Conservation (phyloP, 2,888 invertebrate genomes). For the Noctua fimbriata region DNA sequence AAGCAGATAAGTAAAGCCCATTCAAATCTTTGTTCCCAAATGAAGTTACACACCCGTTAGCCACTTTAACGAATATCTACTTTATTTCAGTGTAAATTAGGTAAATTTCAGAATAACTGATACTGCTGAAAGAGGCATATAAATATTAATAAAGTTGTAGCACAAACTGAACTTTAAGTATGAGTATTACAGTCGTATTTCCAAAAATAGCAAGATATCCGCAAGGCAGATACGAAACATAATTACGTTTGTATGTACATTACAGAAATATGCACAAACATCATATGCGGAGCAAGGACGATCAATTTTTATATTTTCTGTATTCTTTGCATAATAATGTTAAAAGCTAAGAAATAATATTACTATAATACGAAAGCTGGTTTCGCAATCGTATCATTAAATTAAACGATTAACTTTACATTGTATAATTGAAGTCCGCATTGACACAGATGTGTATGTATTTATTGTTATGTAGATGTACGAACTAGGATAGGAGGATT, state of each 20-base stretch:
- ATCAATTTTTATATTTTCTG: slow-evolving; percentile 40
- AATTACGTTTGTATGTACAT: slow-evolving; percentile 29
- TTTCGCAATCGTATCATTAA: slow-evolving; percentile 56
- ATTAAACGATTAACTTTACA: slow-evolving; percentile 39
- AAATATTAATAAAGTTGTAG: neutral
- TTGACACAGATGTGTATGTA: slow-evolving; percentile 20
- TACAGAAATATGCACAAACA: slow-evolving; percentile 36
- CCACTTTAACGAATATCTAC: neutral
- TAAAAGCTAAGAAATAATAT: slow-evolving; percentile 47
- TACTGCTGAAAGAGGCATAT: neutral
- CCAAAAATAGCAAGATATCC: neutral
- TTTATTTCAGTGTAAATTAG: neutral
- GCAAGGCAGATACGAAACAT: neutral
- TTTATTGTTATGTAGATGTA: neutral
- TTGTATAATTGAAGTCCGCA: slow-evolving; percentile 40
- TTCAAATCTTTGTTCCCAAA: neutral
- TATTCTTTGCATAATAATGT: slow-evolving; percentile 48
- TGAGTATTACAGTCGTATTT: neutral
- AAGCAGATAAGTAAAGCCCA: slow-evolving; percentile 17
- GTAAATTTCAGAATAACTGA: neutral
- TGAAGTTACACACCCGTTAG: too few relatives aligned
- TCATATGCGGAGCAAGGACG: slow-evolving; percentile 62
- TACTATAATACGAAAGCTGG: slow-evolving; percentile 44
- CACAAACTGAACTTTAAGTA: neutral
- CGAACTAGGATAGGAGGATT: neutral